Base-by-base conservation (phyloP, 2,888 invertebrate genomes). In the Platycheirus rosarum region DNA sequence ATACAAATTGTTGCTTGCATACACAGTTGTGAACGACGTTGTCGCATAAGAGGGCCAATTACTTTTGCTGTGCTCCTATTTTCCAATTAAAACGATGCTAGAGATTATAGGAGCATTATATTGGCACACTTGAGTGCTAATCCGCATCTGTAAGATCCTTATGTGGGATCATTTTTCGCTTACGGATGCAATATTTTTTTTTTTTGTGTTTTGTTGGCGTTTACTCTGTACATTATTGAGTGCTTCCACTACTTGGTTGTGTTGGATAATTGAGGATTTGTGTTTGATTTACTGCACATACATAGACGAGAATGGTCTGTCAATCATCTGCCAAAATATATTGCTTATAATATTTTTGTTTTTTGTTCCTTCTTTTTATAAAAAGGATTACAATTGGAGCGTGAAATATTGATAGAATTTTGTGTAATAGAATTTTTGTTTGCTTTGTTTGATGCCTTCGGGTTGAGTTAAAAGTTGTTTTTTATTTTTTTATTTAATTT, bases 51-150 rank as follows among this genome's bases (percentile, higher is more conserved):
- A 82, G 71, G 66, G 77, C 82, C 77, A 82, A 82, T 82, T 82
- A 82, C 71, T 77, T 77, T 60, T 68, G 55, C 76, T 62, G 42
- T 53, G 48, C 71, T 68, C 71, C 82, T 77, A 82, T 82, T 68
- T 82, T 82, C 49, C 76, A 82, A 82, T 82, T 82, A 82, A 71
- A 77, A 40, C 48, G 57, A 62, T 66, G 65, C 71, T 68, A 46
- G 44, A 77, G 71, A 82, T 82, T 71, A 71, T 66, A 71, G 82
- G 76, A 70, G 68, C 66, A 77, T 68, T 82, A 62, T 68, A 82
- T 82, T 77, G 77, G 60, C 71, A 77, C 71, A 82, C 82, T 82
- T 82, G 82, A 82, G 82, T 68, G 77, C 62, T 77, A 82, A 77
- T 77, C 80, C 65, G 48, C 18, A 55, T 20, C n/a, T n/a, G 55